Conservation (phyloP, 2,797 vertebrate genomes). For the Hapalemur alaotrensis region DNA sequence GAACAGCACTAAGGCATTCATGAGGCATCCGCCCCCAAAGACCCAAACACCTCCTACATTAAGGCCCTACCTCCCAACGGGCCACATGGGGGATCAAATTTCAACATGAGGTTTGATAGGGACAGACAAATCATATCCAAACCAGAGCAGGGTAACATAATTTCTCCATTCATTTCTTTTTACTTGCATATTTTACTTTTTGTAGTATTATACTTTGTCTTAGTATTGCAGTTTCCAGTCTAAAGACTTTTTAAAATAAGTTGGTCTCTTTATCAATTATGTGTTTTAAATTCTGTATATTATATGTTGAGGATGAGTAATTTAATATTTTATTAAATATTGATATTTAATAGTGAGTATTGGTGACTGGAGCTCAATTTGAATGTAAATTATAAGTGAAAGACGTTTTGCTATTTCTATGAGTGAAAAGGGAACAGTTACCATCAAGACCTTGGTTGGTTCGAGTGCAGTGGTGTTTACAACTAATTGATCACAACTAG, state of each 20-base stretch:
- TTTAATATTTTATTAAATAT: conserved; percentile 18
- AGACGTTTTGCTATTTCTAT: neutral
- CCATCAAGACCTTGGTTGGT: neutral
- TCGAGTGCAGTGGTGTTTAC: too few relatives aligned
- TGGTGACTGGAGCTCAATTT: conserved; percentile 4
- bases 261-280: neutral
- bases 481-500: too few relatives aligned
- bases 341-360: conserved; percentile 3
- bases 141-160: neutral
- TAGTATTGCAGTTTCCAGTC: conserved; percentile 22
- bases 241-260: conserved; percentile 15
- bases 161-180: conserved; percentile 50
- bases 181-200: conserved; percentile 21
- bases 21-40: neutral
- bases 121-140: neutral
- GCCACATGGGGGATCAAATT: neutral
- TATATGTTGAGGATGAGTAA: neutral
- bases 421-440: conserved; percentile 2
- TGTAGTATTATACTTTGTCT: conserved; percentile 4
- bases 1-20: neutral
- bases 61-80: neutral
- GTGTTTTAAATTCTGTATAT: neutral
- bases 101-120: neutral
- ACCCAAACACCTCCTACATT: neutral
- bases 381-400: neutral